These are phyloP conservation scores for Brachypterus glaber DNA, from an alignment of 2,888 invertebrate species.

Conservation along the genomic window DNA sequence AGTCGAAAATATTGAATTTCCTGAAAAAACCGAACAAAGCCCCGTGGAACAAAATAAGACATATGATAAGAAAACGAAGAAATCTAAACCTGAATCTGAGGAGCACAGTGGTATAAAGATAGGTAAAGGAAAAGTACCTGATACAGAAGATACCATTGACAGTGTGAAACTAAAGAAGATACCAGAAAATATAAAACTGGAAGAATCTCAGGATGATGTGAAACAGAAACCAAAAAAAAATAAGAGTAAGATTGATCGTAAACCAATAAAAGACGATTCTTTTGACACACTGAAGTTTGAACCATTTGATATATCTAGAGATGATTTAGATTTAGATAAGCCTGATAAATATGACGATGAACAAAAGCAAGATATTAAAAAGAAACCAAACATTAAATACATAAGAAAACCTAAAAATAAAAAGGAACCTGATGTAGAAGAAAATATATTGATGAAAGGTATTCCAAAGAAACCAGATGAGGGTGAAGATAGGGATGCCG, in stretches of 20 bases:
- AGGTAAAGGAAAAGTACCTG: constrained; percentile 35
- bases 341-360: constrained; percentile 35
- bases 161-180: constrained; percentile 36
- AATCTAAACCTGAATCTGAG: constrained; percentile 19
- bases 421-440: constrained; percentile 20
- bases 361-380: constrained; percentile 13
- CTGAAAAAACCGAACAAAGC: constrained; percentile 22
- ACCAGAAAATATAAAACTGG: constrained; percentile 21
- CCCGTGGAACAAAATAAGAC: too few species aligned
- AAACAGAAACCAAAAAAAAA: too few species aligned
- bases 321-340: constrained; percentile 33
- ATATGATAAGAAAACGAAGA: constrained; percentile 30
- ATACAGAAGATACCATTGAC: constrained; percentile 29
- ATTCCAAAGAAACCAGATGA: constrained; percentile 29
- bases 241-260: too few species aligned
- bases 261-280: too few species aligned
- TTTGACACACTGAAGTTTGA: too few species aligned
- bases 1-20: constrained; percentile 35
- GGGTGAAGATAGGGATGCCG: constrained; percentile 31
- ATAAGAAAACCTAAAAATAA: constrained; percentile 25
- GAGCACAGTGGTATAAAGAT: constrained; percentile 28
- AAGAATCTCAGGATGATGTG: not conserved
- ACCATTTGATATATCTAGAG: constrained; percentile 34
- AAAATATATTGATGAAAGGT: constrained; percentile 25
- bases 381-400: constrained; percentile 32